phyloP scores from a whole-genome alignment of 2,797 vertebrate species.

The Psittacula echo region DNA sequence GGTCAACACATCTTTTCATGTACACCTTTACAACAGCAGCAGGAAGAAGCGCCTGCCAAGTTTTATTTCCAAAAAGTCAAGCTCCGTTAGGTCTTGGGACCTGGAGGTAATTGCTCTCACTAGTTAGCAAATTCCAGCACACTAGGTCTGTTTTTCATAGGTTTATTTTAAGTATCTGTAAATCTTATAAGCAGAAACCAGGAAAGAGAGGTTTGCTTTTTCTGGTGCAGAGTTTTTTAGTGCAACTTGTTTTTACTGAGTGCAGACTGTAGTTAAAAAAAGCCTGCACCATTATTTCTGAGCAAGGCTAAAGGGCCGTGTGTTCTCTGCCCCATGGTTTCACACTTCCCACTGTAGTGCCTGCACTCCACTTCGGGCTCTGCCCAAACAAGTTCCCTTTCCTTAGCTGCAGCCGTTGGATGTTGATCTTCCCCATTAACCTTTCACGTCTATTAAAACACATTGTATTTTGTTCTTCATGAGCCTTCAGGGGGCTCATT shows the following conservation, averaged over 20 bases:
- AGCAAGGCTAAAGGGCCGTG: slow-evolving; percentile 4
- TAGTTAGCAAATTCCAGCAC: slow-evolving; percentile 78
- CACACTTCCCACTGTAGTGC: slow-evolving; percentile 43
- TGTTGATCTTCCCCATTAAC: slow-evolving; percentile 37
- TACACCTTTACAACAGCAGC: slow-evolving; percentile 68
- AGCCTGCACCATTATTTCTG: slow-evolving; percentile 56
- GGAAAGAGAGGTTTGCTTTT: slow-evolving; percentile 68
- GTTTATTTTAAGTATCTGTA: slow-evolving; percentile 88
- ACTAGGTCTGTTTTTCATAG: slow-evolving; percentile 82
- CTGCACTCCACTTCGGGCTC: not conserved
- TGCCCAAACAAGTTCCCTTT: slow-evolving; percentile 31
- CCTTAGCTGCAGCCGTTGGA: slow-evolving; percentile 2
- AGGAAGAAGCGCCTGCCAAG: slow-evolving; percentile 69
- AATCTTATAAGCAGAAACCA: slow-evolving; percentile 81
- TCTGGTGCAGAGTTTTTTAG: slow-evolving; percentile 51
- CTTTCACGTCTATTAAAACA: not conserved
- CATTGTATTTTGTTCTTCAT: not conserved
- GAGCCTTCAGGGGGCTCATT: slow-evolving; percentile 39
- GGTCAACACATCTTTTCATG: slow-evolving; percentile 71
- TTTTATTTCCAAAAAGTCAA: slow-evolving; percentile 70
- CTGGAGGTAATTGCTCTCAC: slow-evolving; percentile 71
- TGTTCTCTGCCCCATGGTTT: slow-evolving; percentile 46
- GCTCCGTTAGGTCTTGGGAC: slow-evolving; percentile 65
- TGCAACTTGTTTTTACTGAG: slow-evolving; percentile 66
- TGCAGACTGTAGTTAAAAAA: slow-evolving; percentile 65